Evolutionary conservation across 2,888 invertebrate genomes (phyloP), one percentile per base, ranked within the genome.

Genomic region (Lycocerus yunnanus): DNA sequence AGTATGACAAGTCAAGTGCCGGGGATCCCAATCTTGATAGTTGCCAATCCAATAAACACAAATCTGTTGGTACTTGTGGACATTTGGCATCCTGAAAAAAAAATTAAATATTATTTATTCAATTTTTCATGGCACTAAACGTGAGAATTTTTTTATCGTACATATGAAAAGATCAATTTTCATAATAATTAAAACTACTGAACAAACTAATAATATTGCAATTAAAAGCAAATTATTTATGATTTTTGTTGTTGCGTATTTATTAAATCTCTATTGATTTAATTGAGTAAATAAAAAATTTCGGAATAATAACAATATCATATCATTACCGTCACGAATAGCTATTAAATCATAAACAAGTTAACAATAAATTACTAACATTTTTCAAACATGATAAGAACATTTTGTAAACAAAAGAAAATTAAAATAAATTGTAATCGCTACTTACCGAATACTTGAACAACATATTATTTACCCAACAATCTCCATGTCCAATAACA

Each of bases 1-100:
- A 79, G 69, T 85, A 85, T 2, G 82, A 74, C 67, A 86, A 74
- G 72, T 86, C 86, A 18, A 82, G 72, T 8, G 79, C 84, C 1
- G 83, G 83, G 1, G 83, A 81, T 8, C 80, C 80, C 58, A 77
- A 73, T 10, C 80, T 76, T 8, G 79, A 73, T n/a, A 83, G 69
- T 76, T 84, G 83, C 80, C 83, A 84, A 66, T 84, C 83, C 13
- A 84, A 66, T 14, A 83, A 75, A 66, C 81, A 81, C 9, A 83
- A 27, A n/a, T 80, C 70, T 8, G 82, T 81, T 68, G 83, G 83
- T 18, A 21, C 66, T 11, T 70, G 71, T 18, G 79, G 76, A 20
- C 73, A 67, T 15, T 71, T 24, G 0, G 68, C 20, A 66, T 80
- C 71, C 79, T 79, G 58, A 63, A 71, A 74, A 3, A 18, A 2